A percentile compares a stretch with the other conserved stretches of the same genome.
Conservation (phyloP, 2,888 invertebrate species). For the Hemithea aestivaria region DNA sequence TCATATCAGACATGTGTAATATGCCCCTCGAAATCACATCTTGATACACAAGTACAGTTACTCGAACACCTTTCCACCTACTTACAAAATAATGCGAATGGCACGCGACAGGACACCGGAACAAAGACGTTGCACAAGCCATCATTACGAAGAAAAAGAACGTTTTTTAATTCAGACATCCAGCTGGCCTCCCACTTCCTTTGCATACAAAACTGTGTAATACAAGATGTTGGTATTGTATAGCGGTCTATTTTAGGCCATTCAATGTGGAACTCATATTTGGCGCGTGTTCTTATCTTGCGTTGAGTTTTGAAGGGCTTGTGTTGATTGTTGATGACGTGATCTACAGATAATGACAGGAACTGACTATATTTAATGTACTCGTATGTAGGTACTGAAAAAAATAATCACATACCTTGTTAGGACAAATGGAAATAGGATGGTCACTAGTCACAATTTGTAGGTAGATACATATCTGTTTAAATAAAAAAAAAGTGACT, state of each 20-base stretch:
- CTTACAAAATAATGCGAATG: constrained; percentile 45
- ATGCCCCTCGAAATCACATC: constrained; percentile 57
- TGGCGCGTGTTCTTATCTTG: constrained; percentile 76
- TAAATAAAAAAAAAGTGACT: too few relatives aligned
- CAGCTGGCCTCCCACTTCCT: constrained; percentile 78
- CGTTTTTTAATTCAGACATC: constrained; percentile 29
- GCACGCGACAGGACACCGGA: constrained; percentile 72
- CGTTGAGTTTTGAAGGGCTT: constrained; percentile 31
- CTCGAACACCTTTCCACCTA: constrained; percentile 74
- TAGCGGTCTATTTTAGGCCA: constrained; percentile 66
- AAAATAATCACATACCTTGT: too few relatives aligned
- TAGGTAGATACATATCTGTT: too few relatives aligned
- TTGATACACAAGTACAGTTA: constrained; percentile 64
- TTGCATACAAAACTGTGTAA: constrained; percentile 69
- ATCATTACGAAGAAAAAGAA: constrained; percentile 73
- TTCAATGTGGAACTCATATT: constrained; percentile 69
- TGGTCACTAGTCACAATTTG: too few relatives aligned
- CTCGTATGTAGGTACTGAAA: too few relatives aligned
- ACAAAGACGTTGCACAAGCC: constrained; percentile 71
- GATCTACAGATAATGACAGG: constrained; percentile 12
- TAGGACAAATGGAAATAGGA: too few relatives aligned
- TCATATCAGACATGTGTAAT: constrained; percentile 24
- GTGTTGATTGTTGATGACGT: constrained; percentile 1
- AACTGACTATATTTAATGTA: too few relatives aligned
- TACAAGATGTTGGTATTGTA: constrained; percentile 68